phyloP scores from a whole-genome alignment of 2,113 vertebrate genomes.

The Eubucco bourcierii region DNA sequence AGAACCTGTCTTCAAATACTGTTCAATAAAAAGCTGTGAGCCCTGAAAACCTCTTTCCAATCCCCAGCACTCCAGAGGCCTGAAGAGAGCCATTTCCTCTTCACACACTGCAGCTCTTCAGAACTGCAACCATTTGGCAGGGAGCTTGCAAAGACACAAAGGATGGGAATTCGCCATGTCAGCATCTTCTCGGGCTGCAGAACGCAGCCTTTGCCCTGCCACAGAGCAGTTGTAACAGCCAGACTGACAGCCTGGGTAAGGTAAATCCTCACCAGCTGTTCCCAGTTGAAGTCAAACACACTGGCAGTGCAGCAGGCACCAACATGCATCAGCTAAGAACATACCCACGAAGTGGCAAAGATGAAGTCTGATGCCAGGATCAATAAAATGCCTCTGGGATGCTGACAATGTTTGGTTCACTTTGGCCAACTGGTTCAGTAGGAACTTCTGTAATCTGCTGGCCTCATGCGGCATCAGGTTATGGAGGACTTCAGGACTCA shows the following conservation, averaged over 20 bases:
- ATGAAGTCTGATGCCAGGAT: not conserved
- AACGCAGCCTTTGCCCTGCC: slow-evolving; percentile 56
- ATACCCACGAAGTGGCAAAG: not conserved
- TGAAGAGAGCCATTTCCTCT: slow-evolving; percentile 60
- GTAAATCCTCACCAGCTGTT: slow-evolving; percentile 64
- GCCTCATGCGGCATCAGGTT: not conserved
- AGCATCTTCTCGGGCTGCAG: slow-evolving; percentile 67
- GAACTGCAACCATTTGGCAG: slow-evolving; percentile 68
- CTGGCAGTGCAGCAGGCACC: not conserved
- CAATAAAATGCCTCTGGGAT: not conserved
- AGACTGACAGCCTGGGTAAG: slow-evolving; percentile 51
- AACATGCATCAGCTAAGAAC: not conserved
- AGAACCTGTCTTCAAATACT: slow-evolving; percentile 3
- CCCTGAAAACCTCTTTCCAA: slow-evolving; percentile 50
- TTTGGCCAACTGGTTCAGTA: not conserved
- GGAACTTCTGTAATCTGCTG: not conserved
- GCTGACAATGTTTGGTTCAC: not conserved
- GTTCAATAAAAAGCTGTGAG: not conserved
- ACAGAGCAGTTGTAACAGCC: slow-evolving; percentile 67
- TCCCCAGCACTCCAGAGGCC: slow-evolving; percentile 22
- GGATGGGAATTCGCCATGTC: slow-evolving; percentile 70
- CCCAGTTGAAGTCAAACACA: not conserved
- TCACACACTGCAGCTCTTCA: slow-evolving; percentile 35
- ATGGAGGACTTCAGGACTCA: not conserved
- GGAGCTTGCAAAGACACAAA: slow-evolving; percentile 28